Evolutionary conservation across 2,888 invertebrate genomes (phyloP), one percentile per base, ranked within the genome.

Genomic region (Drosophila recens): DNA sequence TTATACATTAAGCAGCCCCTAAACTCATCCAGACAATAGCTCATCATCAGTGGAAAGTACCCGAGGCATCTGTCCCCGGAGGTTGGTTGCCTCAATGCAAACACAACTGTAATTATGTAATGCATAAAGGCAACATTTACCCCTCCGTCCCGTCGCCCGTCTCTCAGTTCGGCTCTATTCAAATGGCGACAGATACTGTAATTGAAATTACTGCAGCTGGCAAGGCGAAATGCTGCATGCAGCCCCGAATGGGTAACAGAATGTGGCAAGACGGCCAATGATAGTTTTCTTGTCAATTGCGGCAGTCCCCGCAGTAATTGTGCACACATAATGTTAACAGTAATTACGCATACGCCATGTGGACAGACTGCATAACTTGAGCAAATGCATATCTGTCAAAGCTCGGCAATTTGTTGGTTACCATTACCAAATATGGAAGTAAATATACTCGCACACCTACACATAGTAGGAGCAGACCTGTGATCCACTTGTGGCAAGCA

Each of bases 81-180:
- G 76, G 57, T 59, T 56, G 65, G 52, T 38, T 69, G 73, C 67
- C 82, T 65, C 72, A 80, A 59, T 64, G 86, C 86, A 86, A 87
- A 86, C 84, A 82, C 78, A 85, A 74, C 83, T 67, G 86, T 86
- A 88, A 88, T 84, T 84, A 86, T 82, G 84, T 72, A 86, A 84
- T 86, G 84, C 83, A 88, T 80, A 72, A 70, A 76, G 70, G 76
- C 88, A 80, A 86, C 86, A 84, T 80, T 85, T 79, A 23, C 42
- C 54, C 30, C 52, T 51, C 56, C 38, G 27, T 52, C 48, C 51
- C 27, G 45, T 34, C 17, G 40, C 9, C 34, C 10, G 10, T 6
- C 59, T 2, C 5, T 0, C 27, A 5, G 6, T 6, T 27, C 27
- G 40, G 27, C 56, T 71, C 48, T 62, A 70, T 74, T 68, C 66